These are phyloP conservation scores for Gastrophysa polygoni DNA, from an alignment of 2,888 invertebrate genomes.

Conservation along the genomic window DNA sequence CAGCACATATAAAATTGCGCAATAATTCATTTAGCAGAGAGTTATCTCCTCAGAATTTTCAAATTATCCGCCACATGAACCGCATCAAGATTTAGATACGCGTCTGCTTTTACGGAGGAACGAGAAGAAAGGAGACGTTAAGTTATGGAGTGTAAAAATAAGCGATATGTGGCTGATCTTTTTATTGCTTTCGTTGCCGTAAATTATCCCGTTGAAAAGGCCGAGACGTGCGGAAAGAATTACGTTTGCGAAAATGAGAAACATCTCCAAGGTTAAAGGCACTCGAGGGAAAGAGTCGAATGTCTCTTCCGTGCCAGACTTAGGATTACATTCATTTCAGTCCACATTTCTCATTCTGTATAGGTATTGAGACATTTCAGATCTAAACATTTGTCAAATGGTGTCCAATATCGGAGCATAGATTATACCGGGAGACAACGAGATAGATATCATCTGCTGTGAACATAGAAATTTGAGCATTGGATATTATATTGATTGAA, in stretches of 20 bases:
- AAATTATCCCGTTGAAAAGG: slow-evolving; percentile 47
- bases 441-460: too few species aligned
- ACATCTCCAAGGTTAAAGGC: slow-evolving; percentile 38
- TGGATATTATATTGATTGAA: too few species aligned
- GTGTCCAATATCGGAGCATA: neutral
- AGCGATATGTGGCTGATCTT: slow-evolving; percentile 56
- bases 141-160: slow-evolving; percentile 57
- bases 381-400: neutral
- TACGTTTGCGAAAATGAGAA: slow-evolving; percentile 39
- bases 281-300: slow-evolving; percentile 22
- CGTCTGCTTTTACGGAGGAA: slow-evolving; percentile 41
- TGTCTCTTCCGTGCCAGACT: neutral
- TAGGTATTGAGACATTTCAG: neutral
- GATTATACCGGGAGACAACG: neutral
- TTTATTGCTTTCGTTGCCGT: slow-evolving; percentile 51
- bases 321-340: neutral
- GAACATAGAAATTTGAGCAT: too few species aligned
- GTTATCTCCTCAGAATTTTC: slow-evolving; percentile 49
- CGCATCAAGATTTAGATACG: slow-evolving; percentile 52
- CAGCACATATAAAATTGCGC: slow-evolving; percentile 20
- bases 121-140: slow-evolving; percentile 48
- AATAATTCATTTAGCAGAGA: slow-evolving; percentile 48
- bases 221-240: slow-evolving; percentile 44
- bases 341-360: neutral
- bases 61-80: slow-evolving; percentile 55